Evolutionary conservation across 2,113 vertebrate genomes (phyloP), one percentile per base, ranked within the genome.

Genomic region (Pseudorectes ferrugineus): DNA sequence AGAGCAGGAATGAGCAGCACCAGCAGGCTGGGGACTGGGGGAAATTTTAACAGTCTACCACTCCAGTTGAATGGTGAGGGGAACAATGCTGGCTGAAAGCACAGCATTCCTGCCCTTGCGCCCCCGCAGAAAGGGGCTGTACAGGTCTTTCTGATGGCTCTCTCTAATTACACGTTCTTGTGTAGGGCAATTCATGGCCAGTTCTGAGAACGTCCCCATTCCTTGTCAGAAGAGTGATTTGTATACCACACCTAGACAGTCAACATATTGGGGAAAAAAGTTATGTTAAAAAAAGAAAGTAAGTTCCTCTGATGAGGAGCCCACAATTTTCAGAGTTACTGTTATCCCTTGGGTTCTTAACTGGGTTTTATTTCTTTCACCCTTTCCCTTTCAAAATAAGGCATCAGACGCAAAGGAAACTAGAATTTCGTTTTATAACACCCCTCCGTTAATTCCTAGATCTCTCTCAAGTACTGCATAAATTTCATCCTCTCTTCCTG

Each of bases 71-170:
- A 97, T 96, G 73, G 87, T 49, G 63, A 88, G 26, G 36, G 84
- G 72, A 97, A 97, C 95, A 96, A 95, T 83, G 87, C 81, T 1
- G 0, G 46, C 91, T 96, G 93, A 96, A 93, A 96, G 94, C 76
- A 1, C 65, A 89, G 90, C 95, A 97, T 96, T 91, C 82, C 91
- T 88, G 89, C 74, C 78, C 58, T 61, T 77, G 54, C 7, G 0
- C n/a, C 71, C 90, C 52, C 10, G 1, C 81, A 82, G 82, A 94
- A 82, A 96, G 78, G 85, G 86, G 63, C 81, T 85, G 40, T 65
- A 71, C n/a, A 70, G 86, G 83, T 78, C 92, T 89, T 93, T 88
- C 91, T 92, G 84, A 59, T 54, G 63, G 65, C 46, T 91, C 49
- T 35, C 33, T 77, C 90, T 96, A 95, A 95, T 97, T 96, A 80